Evolutionary conservation across 2,113 vertebrate genomes (phyloP).

Genomic region (Leptobrachium ailaonicum): DNA sequence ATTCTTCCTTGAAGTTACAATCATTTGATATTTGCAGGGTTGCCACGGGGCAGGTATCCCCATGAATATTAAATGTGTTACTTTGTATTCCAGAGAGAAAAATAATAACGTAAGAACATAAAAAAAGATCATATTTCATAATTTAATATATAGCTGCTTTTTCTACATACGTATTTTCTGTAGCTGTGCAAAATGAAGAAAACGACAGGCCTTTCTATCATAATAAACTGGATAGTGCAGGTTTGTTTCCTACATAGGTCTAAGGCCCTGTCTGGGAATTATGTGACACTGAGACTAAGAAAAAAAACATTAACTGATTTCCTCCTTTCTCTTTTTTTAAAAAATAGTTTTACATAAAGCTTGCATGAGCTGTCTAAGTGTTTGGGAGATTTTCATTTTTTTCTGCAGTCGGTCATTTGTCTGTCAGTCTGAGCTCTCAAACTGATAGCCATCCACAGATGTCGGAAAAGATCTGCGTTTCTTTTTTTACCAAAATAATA

Average conservation of each 20-base stretch:
- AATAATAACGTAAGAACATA: too few relatives aligned
- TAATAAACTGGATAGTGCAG: neutral
- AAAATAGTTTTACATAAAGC: neutral
- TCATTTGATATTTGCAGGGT: too few relatives aligned
- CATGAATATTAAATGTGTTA: too few relatives aligned
- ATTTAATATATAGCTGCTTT: neutral
- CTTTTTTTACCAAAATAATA: neutral
- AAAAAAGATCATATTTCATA: too few relatives aligned
- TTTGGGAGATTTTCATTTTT: neutral
- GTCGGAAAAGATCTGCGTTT: conserved; percentile 34
- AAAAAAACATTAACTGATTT: neutral
- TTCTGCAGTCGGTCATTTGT: conserved; percentile 27
- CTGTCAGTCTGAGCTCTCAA: conserved; percentile 36
- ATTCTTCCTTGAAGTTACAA: too few relatives aligned
- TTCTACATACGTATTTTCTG: too few relatives aligned
- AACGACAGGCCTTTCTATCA: neutral
- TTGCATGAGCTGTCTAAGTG: conserved; percentile 2
- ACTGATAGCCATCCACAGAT: conserved; percentile 40
- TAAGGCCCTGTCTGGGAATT: neutral
- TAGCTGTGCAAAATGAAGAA: neutral
- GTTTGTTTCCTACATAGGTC: neutral
- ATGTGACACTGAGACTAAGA: neutral
- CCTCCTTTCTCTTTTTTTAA: neutral
- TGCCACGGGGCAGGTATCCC: too few relatives aligned
- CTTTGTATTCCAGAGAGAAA: too few relatives aligned